Conservation (phyloP, 2,113 vertebrate species). For the Nibea coibor region DNA sequence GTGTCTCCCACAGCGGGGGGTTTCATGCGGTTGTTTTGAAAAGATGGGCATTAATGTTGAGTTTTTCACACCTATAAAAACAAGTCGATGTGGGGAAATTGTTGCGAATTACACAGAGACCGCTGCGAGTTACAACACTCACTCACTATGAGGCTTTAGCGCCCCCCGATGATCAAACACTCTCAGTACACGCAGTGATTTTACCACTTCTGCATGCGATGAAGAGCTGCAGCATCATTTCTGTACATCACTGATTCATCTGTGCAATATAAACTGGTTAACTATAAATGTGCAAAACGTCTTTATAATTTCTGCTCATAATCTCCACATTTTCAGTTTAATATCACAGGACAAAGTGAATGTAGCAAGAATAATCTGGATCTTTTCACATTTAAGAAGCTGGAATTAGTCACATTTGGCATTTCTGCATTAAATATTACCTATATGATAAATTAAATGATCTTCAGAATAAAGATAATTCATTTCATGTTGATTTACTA, state of each 20-base stretch:
- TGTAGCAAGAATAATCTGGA: neutral
- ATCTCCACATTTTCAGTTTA: neutral
- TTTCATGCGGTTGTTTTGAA: neutral
- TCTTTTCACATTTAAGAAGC: neutral
- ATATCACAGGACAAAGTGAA: neutral
- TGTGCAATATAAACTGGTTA: neutral
- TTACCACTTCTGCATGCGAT: neutral
- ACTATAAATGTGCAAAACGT: too few relatives aligned
- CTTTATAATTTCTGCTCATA: neutral
- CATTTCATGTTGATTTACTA: neutral
- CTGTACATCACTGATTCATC: neutral
- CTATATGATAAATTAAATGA: neutral
- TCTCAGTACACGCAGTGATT: neutral
- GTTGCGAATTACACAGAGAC: neutral
- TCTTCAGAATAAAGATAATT: neutral
- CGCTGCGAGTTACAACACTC: neutral
- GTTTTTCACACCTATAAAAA: neutral
- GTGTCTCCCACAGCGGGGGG: neutral
- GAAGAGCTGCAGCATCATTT: neutral
- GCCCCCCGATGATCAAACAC: conserved; percentile 44
- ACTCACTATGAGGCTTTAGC: neutral
- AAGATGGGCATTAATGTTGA: neutral
- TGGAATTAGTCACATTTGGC: neutral
- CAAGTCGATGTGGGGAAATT: neutral
- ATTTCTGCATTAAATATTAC: neutral